A percentile compares a stretch with the other conserved stretches of the same genome.
phyloP scores from a whole-genome alignment of 2,797 vertebrate genomes.

The Pempheris klunzingeri region DNA sequence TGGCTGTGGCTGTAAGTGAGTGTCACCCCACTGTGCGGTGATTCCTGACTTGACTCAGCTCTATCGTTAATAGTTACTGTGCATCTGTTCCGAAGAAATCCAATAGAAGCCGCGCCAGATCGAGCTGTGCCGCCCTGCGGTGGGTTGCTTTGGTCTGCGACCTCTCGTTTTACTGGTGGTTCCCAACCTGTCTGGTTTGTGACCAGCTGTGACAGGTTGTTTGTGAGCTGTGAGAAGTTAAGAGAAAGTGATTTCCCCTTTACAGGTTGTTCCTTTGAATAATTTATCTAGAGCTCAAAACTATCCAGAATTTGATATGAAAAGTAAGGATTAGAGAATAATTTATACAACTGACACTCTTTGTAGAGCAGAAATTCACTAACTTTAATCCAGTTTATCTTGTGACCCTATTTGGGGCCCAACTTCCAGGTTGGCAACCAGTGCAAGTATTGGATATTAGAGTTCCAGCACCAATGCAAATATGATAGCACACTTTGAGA shows the following conservation, averaged over 20 bases:
- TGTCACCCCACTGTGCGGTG: slow-evolving; percentile 26
- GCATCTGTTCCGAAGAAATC: background rate
- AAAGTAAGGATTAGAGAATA: background rate
- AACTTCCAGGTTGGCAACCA: background rate
- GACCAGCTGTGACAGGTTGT: background rate
- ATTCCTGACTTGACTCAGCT: slow-evolving; percentile 30
- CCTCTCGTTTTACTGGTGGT: background rate
- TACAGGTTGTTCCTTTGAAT: slow-evolving; percentile 1
- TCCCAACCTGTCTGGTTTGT: background rate
- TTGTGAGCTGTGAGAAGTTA: background rate
- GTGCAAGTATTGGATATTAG: no score
- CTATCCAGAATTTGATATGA: background rate
- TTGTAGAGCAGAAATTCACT: no score
- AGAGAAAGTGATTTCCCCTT: background rate
- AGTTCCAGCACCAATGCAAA: no score
- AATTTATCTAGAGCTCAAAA: background rate
- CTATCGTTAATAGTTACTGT: background rate
- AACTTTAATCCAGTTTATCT: background rate
- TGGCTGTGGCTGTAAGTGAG: slow-evolving; percentile 92
- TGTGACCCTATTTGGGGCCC: background rate
- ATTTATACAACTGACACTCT: background rate
- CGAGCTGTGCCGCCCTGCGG: background rate
- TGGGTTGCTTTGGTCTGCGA: background rate
- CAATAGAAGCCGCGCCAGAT: slow-evolving; percentile 10
- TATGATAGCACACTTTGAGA: background rate